Evolutionary conservation across 92 coral and sea anemone genomes (phyloP), one percentile per base, ranked within the genome.

Genomic region (Nematostella vectensis): DNA sequence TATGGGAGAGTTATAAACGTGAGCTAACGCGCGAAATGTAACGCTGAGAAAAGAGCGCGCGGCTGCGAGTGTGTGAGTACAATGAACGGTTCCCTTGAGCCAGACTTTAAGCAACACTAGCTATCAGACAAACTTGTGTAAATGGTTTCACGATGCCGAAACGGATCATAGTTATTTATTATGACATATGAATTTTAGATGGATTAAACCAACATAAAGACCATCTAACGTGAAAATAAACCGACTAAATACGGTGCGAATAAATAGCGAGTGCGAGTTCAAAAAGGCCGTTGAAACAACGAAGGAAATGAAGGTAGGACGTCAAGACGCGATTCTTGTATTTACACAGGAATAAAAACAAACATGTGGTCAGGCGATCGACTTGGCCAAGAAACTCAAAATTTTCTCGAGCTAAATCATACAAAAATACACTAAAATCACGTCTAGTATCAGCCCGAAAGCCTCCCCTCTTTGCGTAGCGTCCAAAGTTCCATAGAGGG

Each of bases 171-270:
- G 29, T 55, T 28, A 54, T 66, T 19, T 66, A 59, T 55, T 66
- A 29, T 66, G 72, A 66, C 72, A 66, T 53, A 54, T 66, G 55
- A 39, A 54, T 66, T 66, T 66, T 59, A 66, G 44, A 66, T 55
- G 63, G 72, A 54, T 66, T 66, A 66, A 66, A 55, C 72, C 48
- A 66, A 66, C 72, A 66, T 59, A 66, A 66, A 53, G 72, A 54
- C 62, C 16, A 47, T 29, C 45, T 66, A 66, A 66, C 72, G 72
- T 55, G 61, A 66, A 31, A 54, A 54, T 66, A 66, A 55, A 66
- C 72, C 63, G 72, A 12, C 72, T 66, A 55, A 66, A 66, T 63
- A 66, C 72, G 72, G 57, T 45, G 55, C 54, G 55, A 48, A 66
- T 66, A 66, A 66, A 66, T 66, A 66, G 63, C 59, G 61, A 24